These are phyloP conservation scores for Phyllotis vaccarum DNA, from an alignment of 2,797 vertebrate genomes.

Conservation along the genomic window DNA sequence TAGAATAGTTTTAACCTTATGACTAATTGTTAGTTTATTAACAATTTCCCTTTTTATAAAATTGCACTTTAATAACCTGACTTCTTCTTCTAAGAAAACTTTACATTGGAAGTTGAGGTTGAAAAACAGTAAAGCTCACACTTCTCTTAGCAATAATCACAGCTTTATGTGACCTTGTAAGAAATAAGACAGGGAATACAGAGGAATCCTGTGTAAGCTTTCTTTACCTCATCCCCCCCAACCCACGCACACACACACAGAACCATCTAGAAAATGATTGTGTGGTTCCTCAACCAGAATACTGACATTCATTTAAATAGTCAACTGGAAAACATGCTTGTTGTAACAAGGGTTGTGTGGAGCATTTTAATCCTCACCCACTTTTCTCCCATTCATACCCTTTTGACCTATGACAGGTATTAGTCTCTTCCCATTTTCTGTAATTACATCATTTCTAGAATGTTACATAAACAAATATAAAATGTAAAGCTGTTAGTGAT, in stretches of 20 bases:
- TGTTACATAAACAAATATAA: neutral
- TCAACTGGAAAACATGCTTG: neutral
- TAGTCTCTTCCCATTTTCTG: neutral
- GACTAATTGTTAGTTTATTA: neutral
- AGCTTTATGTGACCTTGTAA: neutral
- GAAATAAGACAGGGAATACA: neutral
- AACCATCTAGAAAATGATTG: neutral
- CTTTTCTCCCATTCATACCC: neutral
- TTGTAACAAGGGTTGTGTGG: too few species aligned
- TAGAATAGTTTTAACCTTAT: neutral
- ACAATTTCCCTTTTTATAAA: neutral
- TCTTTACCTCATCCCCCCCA: neutral
- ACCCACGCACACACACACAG: neutral
- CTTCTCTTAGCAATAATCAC: neutral
- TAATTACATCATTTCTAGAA: neutral
- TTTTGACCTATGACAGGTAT: neutral
- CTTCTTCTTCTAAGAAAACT: neutral
- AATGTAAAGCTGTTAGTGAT: neutral
- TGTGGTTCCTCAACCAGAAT: neutral
- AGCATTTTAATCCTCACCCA: neutral
- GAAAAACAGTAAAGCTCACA: neutral
- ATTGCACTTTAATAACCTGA: neutral
- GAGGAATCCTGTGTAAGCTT: neutral
- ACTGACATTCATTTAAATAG: neutral
- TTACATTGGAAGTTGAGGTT: neutral